Conservation (phyloP, 1,140 invertebrate genomes). For the Eciton burchellii region DNA sequence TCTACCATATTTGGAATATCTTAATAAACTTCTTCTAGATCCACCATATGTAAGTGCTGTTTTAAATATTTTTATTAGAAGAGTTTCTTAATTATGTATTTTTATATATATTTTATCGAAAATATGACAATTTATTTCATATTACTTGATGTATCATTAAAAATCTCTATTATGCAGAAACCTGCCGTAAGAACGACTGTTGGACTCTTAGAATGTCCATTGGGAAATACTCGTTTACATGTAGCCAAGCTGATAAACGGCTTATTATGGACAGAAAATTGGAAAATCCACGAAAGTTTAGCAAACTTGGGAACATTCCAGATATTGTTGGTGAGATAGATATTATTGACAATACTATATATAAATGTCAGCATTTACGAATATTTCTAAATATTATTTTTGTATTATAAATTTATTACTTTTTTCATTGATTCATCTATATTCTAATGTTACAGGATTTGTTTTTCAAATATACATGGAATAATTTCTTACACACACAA, state of each 20-base stretch:
- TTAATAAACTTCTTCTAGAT: conserved; percentile 90
- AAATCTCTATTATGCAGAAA: conserved; percentile 83
- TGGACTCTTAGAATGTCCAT: conserved; percentile 89
- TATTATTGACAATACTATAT: too few species aligned
- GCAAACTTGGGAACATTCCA: conserved; percentile 87
- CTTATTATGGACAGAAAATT: conserved; percentile 89
- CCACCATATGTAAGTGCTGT: conserved; percentile 89
- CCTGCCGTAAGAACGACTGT: conserved; percentile 88
- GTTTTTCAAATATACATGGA: conserved; percentile 93
- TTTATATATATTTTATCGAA: conserved; percentile 32
- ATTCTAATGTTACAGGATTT: conserved; percentile 88
- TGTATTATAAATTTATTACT: conserved; percentile 3
- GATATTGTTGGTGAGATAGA: conserved; percentile 87
- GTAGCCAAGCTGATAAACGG: conserved; percentile 90
- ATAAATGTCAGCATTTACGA: neutral
- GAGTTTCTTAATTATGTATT: neutral
- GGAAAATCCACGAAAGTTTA: conserved; percentile 86
- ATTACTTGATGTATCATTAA: conserved; percentile 46
- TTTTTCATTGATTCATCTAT: conserved; percentile 2
- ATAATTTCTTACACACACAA: conserved; percentile 96
- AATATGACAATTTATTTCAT: conserved; percentile 27
- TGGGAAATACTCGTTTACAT: conserved; percentile 92
- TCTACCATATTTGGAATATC: conserved; percentile 89
- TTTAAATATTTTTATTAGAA: neutral
- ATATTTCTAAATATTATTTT: neutral